These are phyloP conservation scores for Osedax fenrisi DNA, from an alignment of 2,888 invertebrate genomes.

Conservation along the genomic window DNA sequence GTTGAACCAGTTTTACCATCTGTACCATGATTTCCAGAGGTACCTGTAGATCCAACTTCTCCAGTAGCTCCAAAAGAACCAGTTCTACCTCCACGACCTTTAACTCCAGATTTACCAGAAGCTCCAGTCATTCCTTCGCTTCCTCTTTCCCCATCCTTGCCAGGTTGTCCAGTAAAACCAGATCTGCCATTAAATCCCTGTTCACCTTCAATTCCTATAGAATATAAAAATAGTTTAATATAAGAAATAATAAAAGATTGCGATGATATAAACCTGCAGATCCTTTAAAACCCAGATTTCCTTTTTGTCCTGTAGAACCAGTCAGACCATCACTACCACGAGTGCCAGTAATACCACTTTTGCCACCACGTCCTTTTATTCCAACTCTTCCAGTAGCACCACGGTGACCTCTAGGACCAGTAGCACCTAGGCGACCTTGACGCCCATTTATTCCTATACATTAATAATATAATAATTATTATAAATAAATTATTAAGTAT, in stretches of 20 bases:
- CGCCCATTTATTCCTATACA: not conserved
- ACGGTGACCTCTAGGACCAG: not conserved
- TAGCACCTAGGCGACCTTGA: not conserved
- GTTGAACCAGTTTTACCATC: not conserved
- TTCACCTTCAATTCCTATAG: not conserved
- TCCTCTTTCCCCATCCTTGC: conserved; percentile 3
- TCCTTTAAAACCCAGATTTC: no score
- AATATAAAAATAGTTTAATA: no score
- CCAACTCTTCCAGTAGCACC: not conserved
- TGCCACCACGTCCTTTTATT: not conserved
- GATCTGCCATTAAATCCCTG: not conserved
- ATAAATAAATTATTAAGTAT: no score
- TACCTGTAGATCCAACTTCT: conserved; percentile 6
- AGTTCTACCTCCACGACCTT: not conserved
- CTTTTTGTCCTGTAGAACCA: not conserved
- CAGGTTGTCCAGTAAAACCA: conserved; percentile 15
- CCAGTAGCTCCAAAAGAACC: conserved; percentile 6
- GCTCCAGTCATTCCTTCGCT: conserved; percentile 15
- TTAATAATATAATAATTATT: no score
- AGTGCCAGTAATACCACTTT: not conserved
- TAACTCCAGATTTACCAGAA: conserved; percentile 15
- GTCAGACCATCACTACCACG: not conserved
- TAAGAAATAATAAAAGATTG: no score
- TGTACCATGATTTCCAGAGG: not conserved
- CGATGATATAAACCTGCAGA: not conserved